Conservation (phyloP, 2,888 invertebrate genomes). For the Cryptosula pallasiana region DNA sequence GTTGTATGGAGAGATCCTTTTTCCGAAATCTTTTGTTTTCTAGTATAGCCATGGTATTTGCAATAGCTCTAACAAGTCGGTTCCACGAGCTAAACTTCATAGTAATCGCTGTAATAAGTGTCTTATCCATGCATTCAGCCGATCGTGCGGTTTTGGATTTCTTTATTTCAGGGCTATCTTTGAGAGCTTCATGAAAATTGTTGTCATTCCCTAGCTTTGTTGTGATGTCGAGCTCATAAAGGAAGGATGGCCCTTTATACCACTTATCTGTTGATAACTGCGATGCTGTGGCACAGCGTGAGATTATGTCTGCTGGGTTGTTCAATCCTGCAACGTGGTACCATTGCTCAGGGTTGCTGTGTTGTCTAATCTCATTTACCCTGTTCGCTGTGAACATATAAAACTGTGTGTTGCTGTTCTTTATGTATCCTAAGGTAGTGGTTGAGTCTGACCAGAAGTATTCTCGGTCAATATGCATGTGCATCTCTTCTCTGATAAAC, state of each 20-base stretch:
- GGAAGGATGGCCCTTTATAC: conserved; percentile 3
- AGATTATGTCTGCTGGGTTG: conserved; percentile 15
- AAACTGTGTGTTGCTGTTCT: not conserved
- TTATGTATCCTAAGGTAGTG: not conserved
- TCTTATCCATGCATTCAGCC: not conserved
- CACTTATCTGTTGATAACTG: not conserved
- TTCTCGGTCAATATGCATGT: not conserved
- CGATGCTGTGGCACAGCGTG: not conserved
- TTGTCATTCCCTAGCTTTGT: not conserved
- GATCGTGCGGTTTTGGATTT: not conserved
- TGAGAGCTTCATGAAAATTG: not conserved
- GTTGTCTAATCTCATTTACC: not conserved
- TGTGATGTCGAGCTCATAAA: not conserved
- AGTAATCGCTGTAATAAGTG: not conserved
- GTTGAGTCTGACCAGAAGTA: not conserved
- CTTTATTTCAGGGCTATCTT: conserved; percentile 3
- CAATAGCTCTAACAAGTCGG: not conserved
- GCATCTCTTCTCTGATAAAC: not conserved
- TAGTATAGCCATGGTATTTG: not conserved
- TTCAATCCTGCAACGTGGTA: not conserved
- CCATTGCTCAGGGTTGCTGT: not conserved
- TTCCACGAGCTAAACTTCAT: not conserved
- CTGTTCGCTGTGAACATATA: not conserved
- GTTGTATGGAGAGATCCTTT: not conserved
- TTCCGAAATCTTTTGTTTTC: not conserved